Evolutionary conservation across 2,113 vertebrate species (phyloP), one percentile per base, ranked within the genome.

Genomic region (Antechinus stuartii): DNA sequence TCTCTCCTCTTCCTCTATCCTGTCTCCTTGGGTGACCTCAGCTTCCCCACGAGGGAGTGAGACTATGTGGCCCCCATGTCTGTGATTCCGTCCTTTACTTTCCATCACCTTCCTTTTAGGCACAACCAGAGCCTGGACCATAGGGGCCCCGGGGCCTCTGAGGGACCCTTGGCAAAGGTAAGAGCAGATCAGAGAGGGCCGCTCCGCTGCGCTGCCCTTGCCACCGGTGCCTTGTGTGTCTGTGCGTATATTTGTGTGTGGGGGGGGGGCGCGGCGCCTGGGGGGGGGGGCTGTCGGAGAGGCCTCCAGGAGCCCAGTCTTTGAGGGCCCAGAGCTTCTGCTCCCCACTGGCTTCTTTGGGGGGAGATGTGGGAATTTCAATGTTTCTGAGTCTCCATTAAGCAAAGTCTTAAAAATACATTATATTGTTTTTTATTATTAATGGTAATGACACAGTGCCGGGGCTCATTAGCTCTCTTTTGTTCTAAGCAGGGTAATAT

Each of bases 351-450:
- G 95, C 89, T 5, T 95, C 95, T 97, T 95, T 30, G 54, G 91
- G 95, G 96, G 91, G 55, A 94, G 94, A 95, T 93, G 24, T 57
- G 92, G 96, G 94, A 96, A 97, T 96, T 96, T 89, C 68, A 93
- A 84, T 92, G 96, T 97, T 96, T 95, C 55, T 96, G 96, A 97
- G 96, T 98, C 96, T 98, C 98, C 98, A 98, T 98, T 98, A 98
- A 97, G 97, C 94, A 94, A 98, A 98, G 96, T 98, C 98, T 98
- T 97, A 98, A 98, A 98, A 98, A 98, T 98, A 98, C 97, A 98
- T 98, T 98, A 96, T 97, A 76, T 96, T 42, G n/a, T 97, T 98
- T 95, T 98, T 98, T 98, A 98, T 98, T 99, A 99, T 98, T 98
- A 97, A 98, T 98, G 98, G 97, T 97, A 97, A 98, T 97, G 97